These are phyloP conservation scores for Hyla sarda DNA, from an alignment of 2,113 vertebrate species.

Conservation along the genomic window DNA sequence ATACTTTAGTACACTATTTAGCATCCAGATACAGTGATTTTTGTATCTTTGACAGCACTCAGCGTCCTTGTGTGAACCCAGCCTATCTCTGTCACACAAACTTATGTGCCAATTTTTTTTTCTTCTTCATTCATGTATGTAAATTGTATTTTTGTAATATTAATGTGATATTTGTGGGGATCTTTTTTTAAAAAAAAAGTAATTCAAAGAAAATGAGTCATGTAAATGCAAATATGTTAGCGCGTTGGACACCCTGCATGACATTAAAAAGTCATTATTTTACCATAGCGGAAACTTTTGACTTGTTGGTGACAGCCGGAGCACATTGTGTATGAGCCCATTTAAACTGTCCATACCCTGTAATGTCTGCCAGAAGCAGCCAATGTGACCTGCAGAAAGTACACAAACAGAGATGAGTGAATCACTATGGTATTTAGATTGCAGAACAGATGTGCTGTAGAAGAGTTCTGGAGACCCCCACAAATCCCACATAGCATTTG, in stretches of 20 bases:
- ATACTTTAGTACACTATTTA: no score
- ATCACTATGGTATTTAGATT: conserved; percentile 28
- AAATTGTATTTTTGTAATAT: background rate
- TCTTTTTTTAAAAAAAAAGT: background rate
- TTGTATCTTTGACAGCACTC: no score
- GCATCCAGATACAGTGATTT: no score
- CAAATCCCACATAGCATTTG: conserved; percentile 37
- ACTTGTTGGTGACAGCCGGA: conserved; percentile 30
- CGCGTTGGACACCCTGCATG: background rate
- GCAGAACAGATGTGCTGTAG: conserved; percentile 20
- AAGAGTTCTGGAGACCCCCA: conserved; percentile 26
- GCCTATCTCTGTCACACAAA: background rate
- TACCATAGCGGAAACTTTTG: background rate
- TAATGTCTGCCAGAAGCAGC: conserved; percentile 23
- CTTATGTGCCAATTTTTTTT: background rate
- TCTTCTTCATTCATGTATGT: background rate
- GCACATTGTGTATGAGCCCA: background rate
- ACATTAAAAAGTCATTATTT: conserved; percentile 25
- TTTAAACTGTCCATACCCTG: conserved; percentile 20
- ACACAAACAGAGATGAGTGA: conserved; percentile 34
- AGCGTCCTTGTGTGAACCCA: background rate
- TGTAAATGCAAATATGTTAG: background rate
- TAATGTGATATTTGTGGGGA: background rate
- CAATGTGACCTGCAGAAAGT: conserved; percentile 15
- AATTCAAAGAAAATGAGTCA: background rate